Conservation (phyloP, 2,797 vertebrate genomes). For the Okamejei kenojei region DNA sequence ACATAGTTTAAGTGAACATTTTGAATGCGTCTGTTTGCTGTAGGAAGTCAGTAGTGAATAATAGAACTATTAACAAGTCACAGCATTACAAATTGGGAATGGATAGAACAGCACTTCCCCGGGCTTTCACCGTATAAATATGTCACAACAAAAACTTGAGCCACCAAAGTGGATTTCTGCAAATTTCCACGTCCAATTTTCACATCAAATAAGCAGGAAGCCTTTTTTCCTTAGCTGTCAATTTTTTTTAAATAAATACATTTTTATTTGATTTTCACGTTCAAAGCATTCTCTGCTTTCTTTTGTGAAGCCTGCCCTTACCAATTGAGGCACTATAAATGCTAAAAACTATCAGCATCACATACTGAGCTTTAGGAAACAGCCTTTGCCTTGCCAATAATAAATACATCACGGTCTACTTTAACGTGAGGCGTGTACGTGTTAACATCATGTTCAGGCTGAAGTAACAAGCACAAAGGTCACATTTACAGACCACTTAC, state of each 20-base stretch:
- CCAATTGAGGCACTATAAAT: not conserved
- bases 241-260: not conserved
- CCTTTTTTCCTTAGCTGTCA: not conserved
- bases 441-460: not conserved
- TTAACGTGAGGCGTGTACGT: not conserved
- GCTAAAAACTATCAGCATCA: not conserved
- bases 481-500: not conserved
- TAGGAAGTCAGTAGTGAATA: not conserved
- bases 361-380: not conserved
- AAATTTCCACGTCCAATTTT: not conserved
- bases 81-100: not conserved
- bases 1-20: conserved; percentile 15
- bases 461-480: not conserved
- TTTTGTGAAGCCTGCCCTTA: not conserved
- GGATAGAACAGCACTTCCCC: not conserved
- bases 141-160: conserved; percentile 6
- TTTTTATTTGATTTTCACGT: not conserved
- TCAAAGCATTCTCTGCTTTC: not conserved
- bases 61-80: conserved; percentile 19
- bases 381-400: not conserved
- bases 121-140: not conserved
- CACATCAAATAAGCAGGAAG: not conserved
- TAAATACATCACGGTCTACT: not conserved
- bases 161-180: not conserved
- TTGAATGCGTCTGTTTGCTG: not conserved